Evolutionary conservation across 1,140 invertebrate genomes (phyloP), one percentile per base, ranked within the genome.

Genomic region (Zaprionus ghesquierei): DNA sequence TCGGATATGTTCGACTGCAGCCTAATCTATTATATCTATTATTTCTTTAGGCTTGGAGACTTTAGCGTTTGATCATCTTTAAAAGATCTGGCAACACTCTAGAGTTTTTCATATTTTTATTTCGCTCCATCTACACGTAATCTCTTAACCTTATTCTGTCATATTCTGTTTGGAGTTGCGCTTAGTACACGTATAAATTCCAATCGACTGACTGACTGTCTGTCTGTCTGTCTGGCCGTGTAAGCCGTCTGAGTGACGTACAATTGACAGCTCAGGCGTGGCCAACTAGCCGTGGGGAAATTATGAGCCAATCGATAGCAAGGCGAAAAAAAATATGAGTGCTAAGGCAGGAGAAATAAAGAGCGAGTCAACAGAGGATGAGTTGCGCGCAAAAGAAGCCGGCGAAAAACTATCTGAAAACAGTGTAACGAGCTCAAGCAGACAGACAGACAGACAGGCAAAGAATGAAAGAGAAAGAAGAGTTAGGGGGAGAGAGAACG

Each of bases 261-360:
- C 33, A 72, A 66, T 59, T 59, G 69, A 68, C 63, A 68, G 69
- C 20, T 38, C 18, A 35, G 33, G 64, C 56, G 41, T 50, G 35
- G 56, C 70, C 70, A 69, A 46, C 27, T 55, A 60, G 59, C 71
- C 59, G 35, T 69, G 33, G 59, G 71, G 59, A 74, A 74, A 74
- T 74, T 74, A 74, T 74, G 71, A 33, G 33, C 44, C 56, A 74
- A 69, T 74, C 65, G 59, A 74, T 74, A 69, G 10, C 27, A 66
- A 44, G 20, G 9, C 69, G 15, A 62, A 46, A 62, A 60, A 56
- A 56, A 59, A 5, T 3, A 12, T 9, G 10, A 54, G 15, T 6
- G 31, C 25, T n/a, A 15, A 64, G n/a, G 10, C 3, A 5, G 12
- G 13, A 46, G 38, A 20, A n/a, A n/a, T n/a, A n/a, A n/a, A n/a